Conservation (phyloP, 2,888 invertebrate species). For the Marronus borbonicus region DNA sequence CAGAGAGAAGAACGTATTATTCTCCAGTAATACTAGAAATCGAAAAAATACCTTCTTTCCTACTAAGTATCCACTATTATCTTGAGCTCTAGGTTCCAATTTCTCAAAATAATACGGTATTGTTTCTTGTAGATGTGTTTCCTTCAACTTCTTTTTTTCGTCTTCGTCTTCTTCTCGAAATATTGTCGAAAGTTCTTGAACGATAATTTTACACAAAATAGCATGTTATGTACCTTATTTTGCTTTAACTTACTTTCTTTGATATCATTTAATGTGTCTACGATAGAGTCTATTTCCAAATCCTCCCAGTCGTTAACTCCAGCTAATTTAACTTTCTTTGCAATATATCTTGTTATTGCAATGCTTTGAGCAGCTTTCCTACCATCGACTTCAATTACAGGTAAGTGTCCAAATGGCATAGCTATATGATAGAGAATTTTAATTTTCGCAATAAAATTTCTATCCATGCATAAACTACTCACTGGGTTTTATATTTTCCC, state of each 20-base stretch:
- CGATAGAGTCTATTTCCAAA: conserved; percentile 75
- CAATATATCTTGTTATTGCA: conserved; percentile 76
- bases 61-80: conserved; percentile 75
- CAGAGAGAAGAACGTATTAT: background rate
- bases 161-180: conserved; percentile 73
- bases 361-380: conserved; percentile 74
- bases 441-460: background rate
- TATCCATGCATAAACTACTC: conserved; percentile 59
- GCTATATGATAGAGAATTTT: conserved; percentile 63
- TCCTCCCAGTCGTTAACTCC: conserved; percentile 74
- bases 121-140: conserved; percentile 70
- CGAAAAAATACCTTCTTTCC: conserved; percentile 61
- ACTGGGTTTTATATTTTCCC: conserved; percentile 74
- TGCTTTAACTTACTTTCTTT: conserved; percentile 70
- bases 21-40: background rate
- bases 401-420: conserved; percentile 77
- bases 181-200: conserved; percentile 71
- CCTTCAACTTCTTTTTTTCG: conserved; percentile 71
- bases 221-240: background rate
- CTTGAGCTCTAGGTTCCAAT: conserved; percentile 73
- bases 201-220: background rate
- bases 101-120: conserved; percentile 75
- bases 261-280: conserved; percentile 75
- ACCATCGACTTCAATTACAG: conserved; percentile 76
- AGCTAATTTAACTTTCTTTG: conserved; percentile 73